Evolutionary conservation across 2,888 invertebrate genomes (phyloP).

Genomic region (Nomada fucata): DNA sequence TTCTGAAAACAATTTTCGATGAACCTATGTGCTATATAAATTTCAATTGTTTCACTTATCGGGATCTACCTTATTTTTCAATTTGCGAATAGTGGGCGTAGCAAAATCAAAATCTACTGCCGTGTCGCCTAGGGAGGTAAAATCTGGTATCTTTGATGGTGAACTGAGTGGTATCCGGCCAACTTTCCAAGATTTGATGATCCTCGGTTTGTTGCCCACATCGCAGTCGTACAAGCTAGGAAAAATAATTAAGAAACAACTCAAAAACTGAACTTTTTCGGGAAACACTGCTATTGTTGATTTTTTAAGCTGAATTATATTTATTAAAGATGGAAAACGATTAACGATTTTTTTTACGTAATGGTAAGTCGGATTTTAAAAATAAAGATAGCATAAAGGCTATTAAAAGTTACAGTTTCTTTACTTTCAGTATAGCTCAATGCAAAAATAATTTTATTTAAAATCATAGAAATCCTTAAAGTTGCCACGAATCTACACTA

Average conservation of each 20-base stretch:
- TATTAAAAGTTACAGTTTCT: neutral
- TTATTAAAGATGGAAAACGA: too few species aligned
- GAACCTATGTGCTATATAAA: too few species aligned
- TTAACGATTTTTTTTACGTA: too few species aligned
- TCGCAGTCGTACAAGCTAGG: slow-evolving; percentile 83
- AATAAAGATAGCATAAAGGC: too few species aligned
- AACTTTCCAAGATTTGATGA: slow-evolving; percentile 85
- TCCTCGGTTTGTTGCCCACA: slow-evolving; percentile 79
- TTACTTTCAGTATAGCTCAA: too few species aligned
- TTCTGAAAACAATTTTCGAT: slow-evolving; percentile 30
- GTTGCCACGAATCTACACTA: too few species aligned
- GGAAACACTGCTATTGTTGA: too few species aligned
- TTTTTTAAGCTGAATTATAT: too few species aligned
- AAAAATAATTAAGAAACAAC: neutral
- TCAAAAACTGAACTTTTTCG: neutral
- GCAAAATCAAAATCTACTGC: slow-evolving; percentile 95
- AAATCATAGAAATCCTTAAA: too few species aligned
- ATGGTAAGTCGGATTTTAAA: too few species aligned
- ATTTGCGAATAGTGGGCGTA: slow-evolving; percentile 83
- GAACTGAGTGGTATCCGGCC: slow-evolving; percentile 83
- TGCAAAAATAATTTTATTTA: too few species aligned
- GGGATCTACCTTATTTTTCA: slow-evolving; percentile 58
- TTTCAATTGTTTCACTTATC: neutral
- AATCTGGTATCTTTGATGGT: slow-evolving; percentile 79
- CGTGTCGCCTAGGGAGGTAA: slow-evolving; percentile 91